Evolutionary conservation across 2,888 invertebrate genomes (phyloP), one percentile per base, ranked within the genome.

Genomic region (Dolomedes plantarius): DNA sequence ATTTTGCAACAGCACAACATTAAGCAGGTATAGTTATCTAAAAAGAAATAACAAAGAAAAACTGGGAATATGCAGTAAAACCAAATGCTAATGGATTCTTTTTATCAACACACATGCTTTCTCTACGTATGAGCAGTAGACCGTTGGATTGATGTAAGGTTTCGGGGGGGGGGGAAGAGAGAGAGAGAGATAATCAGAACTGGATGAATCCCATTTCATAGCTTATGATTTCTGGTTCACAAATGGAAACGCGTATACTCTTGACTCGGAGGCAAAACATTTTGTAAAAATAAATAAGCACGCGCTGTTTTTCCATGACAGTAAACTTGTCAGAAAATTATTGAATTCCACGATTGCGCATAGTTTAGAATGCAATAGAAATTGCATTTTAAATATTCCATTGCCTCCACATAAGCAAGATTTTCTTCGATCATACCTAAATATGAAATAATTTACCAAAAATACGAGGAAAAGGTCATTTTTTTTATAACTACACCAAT

Each of bases 1-100:
- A 56, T 56, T 56, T 56, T 56, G 56, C 6, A 23, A 11, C 56
- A 56, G 23, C 56, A 23, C 23, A 23, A 23, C 23, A 56, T 56
- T 56, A 56, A 56, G 11, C 23, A 56, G 56, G 23, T 23, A 56
- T 56, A 56, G 56, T 56, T 56, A 56, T 2, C 56, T 23, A n/a
- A 16, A 56, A 13, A 62, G 27, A 3, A 5, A 27, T 9, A 27
- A 27, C 2, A 62, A 11, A 9, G n/a, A n/a, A n/a, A 28, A 23
- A 62, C 62, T 5, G 23, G 1, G 29, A 56, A 6, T 65, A 5
- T 29, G 16, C 65, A 29, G 11, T 2, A 65, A 65, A 65, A 65
- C 65, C 65, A 65, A 31, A 65, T n/a, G 29, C 1, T 65, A 65
- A 65, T 65, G 65, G 65, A 65, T 65, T 65, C 65, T 65, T 65